Evolutionary conservation across 2,113 vertebrate species (phyloP), one percentile per base, ranked within the genome.

Genomic region (Nematolebias whitei): DNA sequence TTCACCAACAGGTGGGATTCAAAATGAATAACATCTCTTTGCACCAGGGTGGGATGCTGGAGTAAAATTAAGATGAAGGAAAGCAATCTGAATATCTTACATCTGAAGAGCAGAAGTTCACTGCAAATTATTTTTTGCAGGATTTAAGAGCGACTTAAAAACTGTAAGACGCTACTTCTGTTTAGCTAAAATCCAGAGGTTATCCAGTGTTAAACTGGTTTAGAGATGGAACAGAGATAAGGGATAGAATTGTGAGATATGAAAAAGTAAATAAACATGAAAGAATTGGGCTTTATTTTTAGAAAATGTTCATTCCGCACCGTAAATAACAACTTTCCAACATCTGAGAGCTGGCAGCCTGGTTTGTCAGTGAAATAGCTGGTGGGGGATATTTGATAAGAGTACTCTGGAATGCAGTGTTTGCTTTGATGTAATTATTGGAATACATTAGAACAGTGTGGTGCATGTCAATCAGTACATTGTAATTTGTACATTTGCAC

Each of bases 371-470:
- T 4, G 32, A 12, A 26, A 19, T 68, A 67, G 73, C 71, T 55
- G 61, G 29, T 20, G 0, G 41, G 40, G 40, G 20, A 39, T 59
- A 55, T 68, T 73, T 68, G 48, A 44, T 52, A 60, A 76, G 44
- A 43, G 59, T 53, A 39, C 52, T 82, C 53, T 51, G 24, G 29
- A 69, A 65, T 50, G 47, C 74, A 66, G 50, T 69, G 61, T 82
- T 77, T 71, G 22, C 63, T 67, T 77, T 70, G 58, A 79, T 61
- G 72, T 61, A 76, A 61, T 86, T 75, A 74, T 62, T 61, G 26
- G 75, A 82, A 82, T 74, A 69, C 64, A 80, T 85, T 80, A 73
- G 70, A 86, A 63, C 74, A 63, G 68, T 56, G 19, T 66, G 71
- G 39, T 68, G 55, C 29, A 19, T 29, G 54, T 48, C 79, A 88